Conservation (phyloP, 2,113 vertebrate genomes). For the Diphyllodes magnificus region DNA sequence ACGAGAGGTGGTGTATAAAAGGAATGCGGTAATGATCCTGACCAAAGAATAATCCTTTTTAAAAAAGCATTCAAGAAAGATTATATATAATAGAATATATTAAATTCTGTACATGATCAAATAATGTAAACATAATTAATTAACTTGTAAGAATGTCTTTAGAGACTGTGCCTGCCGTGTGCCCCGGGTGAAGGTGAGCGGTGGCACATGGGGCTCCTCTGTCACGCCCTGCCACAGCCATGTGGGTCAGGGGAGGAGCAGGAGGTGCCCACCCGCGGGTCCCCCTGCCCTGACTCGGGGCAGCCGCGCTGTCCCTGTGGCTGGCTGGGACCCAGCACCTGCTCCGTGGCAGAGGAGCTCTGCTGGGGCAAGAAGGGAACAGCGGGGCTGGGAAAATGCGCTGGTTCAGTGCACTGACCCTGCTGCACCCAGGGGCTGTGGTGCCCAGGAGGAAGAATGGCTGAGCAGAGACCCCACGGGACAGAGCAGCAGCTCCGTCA, state of each 20-base stretch:
- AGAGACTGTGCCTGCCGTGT: background rate
- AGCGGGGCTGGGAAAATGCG: background rate
- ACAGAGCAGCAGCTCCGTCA: background rate
- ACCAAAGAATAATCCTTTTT: conserved; percentile 46
- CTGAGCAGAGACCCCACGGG: background rate
- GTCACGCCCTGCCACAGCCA: background rate
- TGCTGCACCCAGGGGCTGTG: background rate
- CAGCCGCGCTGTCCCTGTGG: rapidly evolving
- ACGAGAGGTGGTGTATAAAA: conserved; percentile 29
- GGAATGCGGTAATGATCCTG: background rate
- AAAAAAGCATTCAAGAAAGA: conserved; percentile 59
- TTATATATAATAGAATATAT: conserved; percentile 66
- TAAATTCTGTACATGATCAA: conserved; percentile 66
- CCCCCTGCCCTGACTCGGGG: background rate
- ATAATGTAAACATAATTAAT: conserved; percentile 67
- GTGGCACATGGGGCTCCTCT: background rate
- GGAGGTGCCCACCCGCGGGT: background rate
- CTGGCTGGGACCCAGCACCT: background rate
- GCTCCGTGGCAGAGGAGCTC: rapidly evolving
- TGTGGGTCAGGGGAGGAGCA: background rate
- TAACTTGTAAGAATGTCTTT: conserved; percentile 45
- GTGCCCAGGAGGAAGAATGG: background rate
- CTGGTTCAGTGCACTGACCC: background rate
- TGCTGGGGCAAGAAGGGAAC: background rate
- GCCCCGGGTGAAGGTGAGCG: background rate